Evolutionary conservation across 2,888 invertebrate genomes (phyloP).

Genomic region (Baronia brevicornis): DNA sequence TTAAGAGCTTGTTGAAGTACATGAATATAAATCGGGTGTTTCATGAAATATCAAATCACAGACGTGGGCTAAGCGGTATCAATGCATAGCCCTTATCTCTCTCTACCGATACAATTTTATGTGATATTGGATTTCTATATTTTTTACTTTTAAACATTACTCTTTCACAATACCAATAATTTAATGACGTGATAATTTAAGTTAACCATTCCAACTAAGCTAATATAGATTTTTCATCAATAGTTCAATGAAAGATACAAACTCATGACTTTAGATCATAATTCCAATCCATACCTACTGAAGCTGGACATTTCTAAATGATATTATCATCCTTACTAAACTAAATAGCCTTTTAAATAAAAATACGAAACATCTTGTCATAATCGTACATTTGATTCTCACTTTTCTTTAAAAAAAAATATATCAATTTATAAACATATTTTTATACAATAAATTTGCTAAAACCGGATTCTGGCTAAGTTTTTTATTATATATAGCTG

Average conservation of each 20-base stretch:
- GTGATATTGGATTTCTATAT: conserved; percentile 66
- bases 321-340: conserved; percentile 9
- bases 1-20: conserved; percentile 58
- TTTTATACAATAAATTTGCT: conserved; percentile 55
- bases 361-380: too few relatives aligned
- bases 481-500: conserved; percentile 51
- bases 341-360: conserved; percentile 13
- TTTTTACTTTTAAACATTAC: conserved; percentile 69
- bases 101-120: conserved; percentile 68
- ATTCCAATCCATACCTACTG: too few relatives aligned
- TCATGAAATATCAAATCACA: conserved; percentile 67
- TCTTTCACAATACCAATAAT: conserved; percentile 68
- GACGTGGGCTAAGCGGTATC: conserved; percentile 65
- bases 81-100: conserved; percentile 61
- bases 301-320: conserved; percentile 21
- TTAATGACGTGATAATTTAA: too few relatives aligned
- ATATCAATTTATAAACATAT: too few relatives aligned
- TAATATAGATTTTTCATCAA: too few relatives aligned
- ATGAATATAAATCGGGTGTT: conserved; percentile 70
- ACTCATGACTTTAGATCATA: too few relatives aligned
- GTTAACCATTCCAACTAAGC: too few relatives aligned
- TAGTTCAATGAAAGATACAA: too few relatives aligned
- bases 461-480: conserved; percentile 53
- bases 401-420: too few relatives aligned
- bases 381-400: too few relatives aligned